Evolutionary conservation across 2,113 vertebrate species (phyloP), one percentile per base, ranked within the genome.

Genomic region (Spheniscus mendiculus): DNA sequence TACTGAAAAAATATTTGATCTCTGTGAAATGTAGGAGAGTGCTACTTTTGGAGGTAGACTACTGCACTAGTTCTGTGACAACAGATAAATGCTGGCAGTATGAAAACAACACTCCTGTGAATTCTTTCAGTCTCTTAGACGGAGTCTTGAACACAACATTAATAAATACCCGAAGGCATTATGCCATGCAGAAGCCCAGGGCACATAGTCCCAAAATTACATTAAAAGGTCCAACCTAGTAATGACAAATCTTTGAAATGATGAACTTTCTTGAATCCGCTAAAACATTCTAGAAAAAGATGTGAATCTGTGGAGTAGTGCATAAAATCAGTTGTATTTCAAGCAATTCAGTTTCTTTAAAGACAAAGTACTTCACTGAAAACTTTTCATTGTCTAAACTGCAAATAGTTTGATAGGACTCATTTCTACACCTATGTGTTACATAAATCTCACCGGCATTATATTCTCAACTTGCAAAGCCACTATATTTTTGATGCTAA

Each of bases 1-100:
- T 61, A 67, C 2, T 70, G 59, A 70, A 61, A 95, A 96, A 77
- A 80, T 70, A 21, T 81, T 96, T 97, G 52, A 92, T 93, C 53
- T 59, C 83, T 94, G 19, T 80, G 73, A 95, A 90, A 72, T 0
- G 0, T 65, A 85, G 13, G 7, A 63, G 17, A 50, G 30, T 19
- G 8, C 21, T 42, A 30, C 52, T 80, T 55, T 65, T 65, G 63
- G 40, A 86, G n/a, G 22, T 86, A 55, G 44, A 29, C 30, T 73
- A 15, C 14, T 27, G 26, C 1, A 3, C 8, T 76, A 21, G 9
- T 92, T 91, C 20, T 62, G 20, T 86, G 71, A 76, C 13, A 80
- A 69, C 38, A 42, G 11, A 9, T 58, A 83, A 67, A 44, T 56
- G 6, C 7, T 66, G 20, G 13, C 10, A 63, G 21, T 34, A 65